Percentiles rank a stretch among this genome's conserved stretches.
Conservation (phyloP, 2,113 vertebrate genomes). For the Microtus pennsylvanicus region DNA sequence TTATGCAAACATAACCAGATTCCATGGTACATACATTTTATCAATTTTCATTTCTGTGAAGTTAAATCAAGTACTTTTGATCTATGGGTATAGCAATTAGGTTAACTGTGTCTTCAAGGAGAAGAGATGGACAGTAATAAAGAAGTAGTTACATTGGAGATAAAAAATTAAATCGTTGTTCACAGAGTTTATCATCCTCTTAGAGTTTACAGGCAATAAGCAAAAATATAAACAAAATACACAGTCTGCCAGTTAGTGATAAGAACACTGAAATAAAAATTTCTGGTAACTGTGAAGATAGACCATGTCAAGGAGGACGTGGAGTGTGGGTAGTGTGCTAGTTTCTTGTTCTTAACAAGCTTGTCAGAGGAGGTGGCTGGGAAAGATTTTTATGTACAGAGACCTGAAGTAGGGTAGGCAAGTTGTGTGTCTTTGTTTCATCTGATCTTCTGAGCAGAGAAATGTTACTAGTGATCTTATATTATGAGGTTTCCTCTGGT, state of each 20-base stretch:
- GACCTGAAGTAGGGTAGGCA: accelerated
- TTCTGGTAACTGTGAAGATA: neutral
- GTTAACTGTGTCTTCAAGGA: neutral
- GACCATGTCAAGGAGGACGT: neutral
- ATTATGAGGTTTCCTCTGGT: neutral
- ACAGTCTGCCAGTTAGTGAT: neutral
- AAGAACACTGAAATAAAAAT: neutral
- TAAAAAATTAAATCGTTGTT: neutral
- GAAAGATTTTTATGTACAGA: neutral
- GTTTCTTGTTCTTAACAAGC: neutral
- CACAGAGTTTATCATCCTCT: neutral
- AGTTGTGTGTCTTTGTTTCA: accelerated
- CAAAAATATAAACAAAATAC: conserved; percentile 28
- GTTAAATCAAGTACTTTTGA: neutral
- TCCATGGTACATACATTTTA: neutral
- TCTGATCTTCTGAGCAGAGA: neutral
- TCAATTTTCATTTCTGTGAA: neutral
- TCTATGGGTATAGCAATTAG: neutral
- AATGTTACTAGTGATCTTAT: too few relatives aligned
- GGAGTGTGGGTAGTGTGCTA: neutral
- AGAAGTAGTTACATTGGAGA: neutral
- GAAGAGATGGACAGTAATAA: neutral
- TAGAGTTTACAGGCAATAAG: neutral
- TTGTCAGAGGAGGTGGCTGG: neutral
- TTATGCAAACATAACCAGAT: neutral